Conservation (phyloP, 2,113 vertebrate species). For the Gambusia holbrooki region DNA sequence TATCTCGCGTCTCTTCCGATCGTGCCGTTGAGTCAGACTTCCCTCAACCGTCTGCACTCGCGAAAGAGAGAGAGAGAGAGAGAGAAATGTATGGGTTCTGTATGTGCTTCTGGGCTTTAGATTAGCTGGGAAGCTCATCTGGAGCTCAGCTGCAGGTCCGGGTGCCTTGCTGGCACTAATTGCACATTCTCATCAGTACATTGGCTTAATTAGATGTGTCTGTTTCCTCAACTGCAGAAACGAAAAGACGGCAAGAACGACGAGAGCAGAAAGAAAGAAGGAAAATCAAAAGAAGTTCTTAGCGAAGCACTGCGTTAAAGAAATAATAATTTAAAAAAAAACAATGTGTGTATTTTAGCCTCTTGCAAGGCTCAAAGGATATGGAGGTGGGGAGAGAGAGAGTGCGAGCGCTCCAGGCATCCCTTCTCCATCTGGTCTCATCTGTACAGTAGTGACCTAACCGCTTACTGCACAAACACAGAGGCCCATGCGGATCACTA, state of each 20-base stretch:
- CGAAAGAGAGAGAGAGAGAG: slow-evolving; percentile 4
- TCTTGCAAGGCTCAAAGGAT: background rate
- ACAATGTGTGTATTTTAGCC: background rate
- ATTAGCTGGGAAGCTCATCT: slow-evolving; percentile 39
- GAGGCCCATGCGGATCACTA: slow-evolving; percentile 11
- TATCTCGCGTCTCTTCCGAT: slow-evolving; percentile 47
- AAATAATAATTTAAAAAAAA: background rate
- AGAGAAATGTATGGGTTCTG: background rate
- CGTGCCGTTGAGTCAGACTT: slow-evolving; percentile 40
- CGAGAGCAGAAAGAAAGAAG: background rate
- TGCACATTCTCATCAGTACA: slow-evolving; percentile 63
- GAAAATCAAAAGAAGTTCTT: background rate
- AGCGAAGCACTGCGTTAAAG: background rate
- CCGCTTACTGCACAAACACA: background rate
- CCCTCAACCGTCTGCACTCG: slow-evolving; percentile 33
- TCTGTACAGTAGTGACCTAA: slow-evolving; percentile 26
- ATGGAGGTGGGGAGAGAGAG: slow-evolving; percentile 7
- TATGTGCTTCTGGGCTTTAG: slow-evolving; percentile 17
- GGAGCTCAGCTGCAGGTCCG: slow-evolving; percentile 33
- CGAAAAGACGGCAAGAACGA: slow-evolving; percentile 6
- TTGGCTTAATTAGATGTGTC: slow-evolving; percentile 68
- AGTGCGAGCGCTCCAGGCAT: slow-evolving; percentile 15
- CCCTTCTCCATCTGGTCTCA: slow-evolving; percentile 42
- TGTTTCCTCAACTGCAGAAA: slow-evolving; percentile 43
- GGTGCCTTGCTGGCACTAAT: slow-evolving; percentile 60